Base-by-base conservation (phyloP, 2,797 vertebrate genomes). In the Phoxinus dragarum region DNA sequence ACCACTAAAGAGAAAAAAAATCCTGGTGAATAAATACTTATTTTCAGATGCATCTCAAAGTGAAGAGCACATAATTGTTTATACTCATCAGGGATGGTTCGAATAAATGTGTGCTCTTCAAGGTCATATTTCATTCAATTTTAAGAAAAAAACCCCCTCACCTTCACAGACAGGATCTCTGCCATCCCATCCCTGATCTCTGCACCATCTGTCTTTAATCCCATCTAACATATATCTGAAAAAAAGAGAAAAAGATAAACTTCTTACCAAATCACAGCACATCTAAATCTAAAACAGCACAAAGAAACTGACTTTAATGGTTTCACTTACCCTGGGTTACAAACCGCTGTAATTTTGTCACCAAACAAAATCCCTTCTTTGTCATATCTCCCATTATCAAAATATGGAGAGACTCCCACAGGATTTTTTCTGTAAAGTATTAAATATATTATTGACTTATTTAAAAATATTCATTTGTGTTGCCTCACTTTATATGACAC, bases 141-240 rank as follows among this genome's bases (percentile, higher is more conserved):
- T 16, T 23, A 40, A 54, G 23, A 59, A 27, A n/a, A 61, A 59
- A 27, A 12, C 36, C 31, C 36, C 31, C 5, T 7, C 61, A 87
- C 90, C 56, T 84, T 90, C 86, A 86, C 90, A 91, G 0, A 6
- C 0, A 68, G 86, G 73, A 73, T 27, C 8, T 85, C 80, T 81
- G 8, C 76, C 82, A 77, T 78, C 73, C 90, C 90, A 91, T 34
- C 89, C 88, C 0, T 0, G 0, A 2, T 1, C 34, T 71, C 1
- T 9, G 67, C 90, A 91, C 11, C 1, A 6, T 81, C 86, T 84
- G 5, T 42, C 8, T 1, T 0, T 2, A 1, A 0, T 0, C 3
- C 67, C 84, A 56, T 10, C 31, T 40, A 84, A 17, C 0, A 2
- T 0, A 47, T 85, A 89, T 42, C 90, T 90, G 31, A 49, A 2